Conservation (phyloP, 2,888 invertebrate genomes). For the Hartigia nigra region DNA sequence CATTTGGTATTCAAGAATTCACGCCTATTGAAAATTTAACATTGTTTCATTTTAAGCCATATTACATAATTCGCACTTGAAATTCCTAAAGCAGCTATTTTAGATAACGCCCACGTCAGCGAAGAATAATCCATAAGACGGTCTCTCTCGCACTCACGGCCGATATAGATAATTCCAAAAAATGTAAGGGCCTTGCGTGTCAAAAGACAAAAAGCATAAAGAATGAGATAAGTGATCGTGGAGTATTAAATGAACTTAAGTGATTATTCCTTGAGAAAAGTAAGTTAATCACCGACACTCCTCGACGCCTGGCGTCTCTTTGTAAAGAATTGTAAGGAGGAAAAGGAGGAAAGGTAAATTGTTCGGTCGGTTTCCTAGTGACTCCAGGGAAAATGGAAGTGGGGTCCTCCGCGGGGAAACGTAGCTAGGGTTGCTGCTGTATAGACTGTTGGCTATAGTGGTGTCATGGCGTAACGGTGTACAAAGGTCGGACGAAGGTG, state of each 20-base stretch:
- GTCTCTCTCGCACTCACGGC: not conserved
- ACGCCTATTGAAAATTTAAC: not conserved
- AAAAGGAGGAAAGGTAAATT: not conserved
- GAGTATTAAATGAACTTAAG: not conserved
- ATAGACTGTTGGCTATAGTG: not conserved
- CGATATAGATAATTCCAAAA: not conserved
- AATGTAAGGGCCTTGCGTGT: not conserved
- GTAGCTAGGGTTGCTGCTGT: not conserved
- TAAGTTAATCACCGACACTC: not conserved
- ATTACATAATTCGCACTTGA: not conserved
- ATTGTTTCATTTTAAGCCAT: not conserved
- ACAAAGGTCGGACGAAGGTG: conserved; percentile 29
- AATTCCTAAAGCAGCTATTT: not conserved
- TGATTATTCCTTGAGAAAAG: not conserved
- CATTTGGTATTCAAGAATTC: not conserved
- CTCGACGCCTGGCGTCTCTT: not conserved
- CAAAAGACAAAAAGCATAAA: not conserved
- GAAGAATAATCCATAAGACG: not conserved
- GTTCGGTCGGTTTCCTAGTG: conserved; percentile 11
- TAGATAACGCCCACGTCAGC: not conserved
- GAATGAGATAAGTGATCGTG: not conserved
- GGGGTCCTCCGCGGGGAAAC: conserved; percentile 18
- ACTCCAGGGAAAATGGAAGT: conserved; percentile 1
- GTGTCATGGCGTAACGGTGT: not conserved
- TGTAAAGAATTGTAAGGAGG: not conserved